Percentiles rank a stretch among this genome's conserved stretches.
phyloP scores from a whole-genome alignment of 1,140 invertebrate species.

The Sitobion miscanthi region DNA sequence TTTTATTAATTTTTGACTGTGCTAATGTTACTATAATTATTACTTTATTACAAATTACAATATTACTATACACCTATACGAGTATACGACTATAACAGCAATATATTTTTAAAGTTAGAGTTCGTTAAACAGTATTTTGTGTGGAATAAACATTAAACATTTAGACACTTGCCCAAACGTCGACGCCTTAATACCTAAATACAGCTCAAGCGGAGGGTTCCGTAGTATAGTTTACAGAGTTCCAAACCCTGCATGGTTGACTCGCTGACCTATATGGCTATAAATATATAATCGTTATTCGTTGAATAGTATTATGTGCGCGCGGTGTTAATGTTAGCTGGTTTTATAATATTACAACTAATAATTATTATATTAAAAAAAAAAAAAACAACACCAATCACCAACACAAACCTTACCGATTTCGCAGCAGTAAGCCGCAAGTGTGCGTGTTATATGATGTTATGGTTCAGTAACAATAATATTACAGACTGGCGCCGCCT shows the following conservation, averaged over 20 bases:
- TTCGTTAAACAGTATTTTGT: too few relatives aligned
- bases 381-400: background rate
- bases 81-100: too few relatives aligned
- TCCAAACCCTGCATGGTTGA: background rate
- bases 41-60: too few relatives aligned
- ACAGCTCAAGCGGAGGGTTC: background rate
- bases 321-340: background rate
- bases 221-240: background rate
- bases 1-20: too few relatives aligned
- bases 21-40: too few relatives aligned
- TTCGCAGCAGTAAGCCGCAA: background rate
- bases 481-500: background rate
- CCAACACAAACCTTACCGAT: background rate
- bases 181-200: too few relatives aligned
- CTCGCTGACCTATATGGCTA: background rate
- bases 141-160: too few relatives aligned
- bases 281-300: background rate
- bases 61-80: too few relatives aligned
- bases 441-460: background rate
- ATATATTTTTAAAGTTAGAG: too few relatives aligned
- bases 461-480: background rate
- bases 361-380: background rate
- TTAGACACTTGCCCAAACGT: too few relatives aligned
- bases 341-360: background rate
- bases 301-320: background rate